These are phyloP conservation scores for Odocoileus hemionus DNA, from an alignment of 2,113 vertebrate species.

Conservation along the genomic window DNA sequence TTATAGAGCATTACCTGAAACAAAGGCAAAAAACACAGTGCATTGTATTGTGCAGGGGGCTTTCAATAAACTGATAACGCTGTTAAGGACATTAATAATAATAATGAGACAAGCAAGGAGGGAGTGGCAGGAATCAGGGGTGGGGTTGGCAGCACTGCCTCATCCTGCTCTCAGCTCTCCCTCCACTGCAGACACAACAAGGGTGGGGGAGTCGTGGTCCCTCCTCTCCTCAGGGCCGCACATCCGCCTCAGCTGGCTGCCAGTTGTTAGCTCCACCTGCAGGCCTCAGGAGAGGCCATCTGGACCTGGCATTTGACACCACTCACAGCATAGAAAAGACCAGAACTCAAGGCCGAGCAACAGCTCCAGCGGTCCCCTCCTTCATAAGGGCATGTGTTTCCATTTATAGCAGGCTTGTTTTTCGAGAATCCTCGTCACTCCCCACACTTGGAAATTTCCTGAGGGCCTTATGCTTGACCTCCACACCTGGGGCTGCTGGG, in stretches of 20 bases:
- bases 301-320: slow-evolving; percentile 6
- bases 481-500: slow-evolving; percentile 62
- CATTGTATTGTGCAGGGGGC: background rate
- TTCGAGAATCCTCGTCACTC: background rate
- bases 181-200: fast-evolving
- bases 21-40: background rate
- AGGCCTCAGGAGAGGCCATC: background rate
- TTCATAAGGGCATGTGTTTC: slow-evolving; percentile 53
- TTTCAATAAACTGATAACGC: background rate
- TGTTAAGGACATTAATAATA: background rate
- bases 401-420: slow-evolving; percentile 13
- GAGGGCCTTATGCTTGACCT: slow-evolving; percentile 49
- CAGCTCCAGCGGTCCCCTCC: background rate
- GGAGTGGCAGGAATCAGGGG: background rate
- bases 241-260: background rate
- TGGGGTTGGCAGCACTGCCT: fast-evolving
- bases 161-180: fast-evolving
- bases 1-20: background rate
- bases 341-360: background rate
- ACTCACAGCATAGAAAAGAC: background rate
- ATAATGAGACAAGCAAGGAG: background rate
- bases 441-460: slow-evolving; percentile 27
- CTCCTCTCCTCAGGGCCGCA: background rate
- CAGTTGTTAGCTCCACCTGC: background rate
- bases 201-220: background rate